phyloP scores from a whole-genome alignment of 2,113 vertebrate genomes.

The Nipponia nippon region DNA sequence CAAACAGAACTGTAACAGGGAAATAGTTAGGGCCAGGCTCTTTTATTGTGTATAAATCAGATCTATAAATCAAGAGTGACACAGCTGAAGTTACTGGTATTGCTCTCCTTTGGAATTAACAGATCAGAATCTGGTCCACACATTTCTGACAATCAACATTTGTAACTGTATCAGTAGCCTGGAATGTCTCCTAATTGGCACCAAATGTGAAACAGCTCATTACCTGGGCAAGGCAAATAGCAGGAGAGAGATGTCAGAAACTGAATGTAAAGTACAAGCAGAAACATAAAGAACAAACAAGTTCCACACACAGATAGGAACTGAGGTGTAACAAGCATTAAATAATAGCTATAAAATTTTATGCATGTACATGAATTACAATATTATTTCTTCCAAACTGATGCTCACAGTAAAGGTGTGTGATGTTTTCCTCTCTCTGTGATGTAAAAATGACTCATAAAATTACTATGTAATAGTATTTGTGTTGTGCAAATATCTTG shows the following conservation, averaged over 20 bases:
- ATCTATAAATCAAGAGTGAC: not conserved
- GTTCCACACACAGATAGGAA: not conserved
- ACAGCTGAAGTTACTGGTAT: not conserved
- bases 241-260: not conserved
- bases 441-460: not conserved
- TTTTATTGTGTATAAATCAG: not conserved
- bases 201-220: constrained; percentile 32
- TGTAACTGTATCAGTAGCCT: not conserved
- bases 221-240: constrained; percentile 1
- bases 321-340: not conserved
- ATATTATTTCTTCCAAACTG: not conserved
- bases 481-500: not conserved
- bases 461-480: not conserved
- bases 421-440: not conserved
- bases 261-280: not conserved
- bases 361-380: not conserved
- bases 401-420: not conserved
- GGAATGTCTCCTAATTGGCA: constrained; percentile 34
- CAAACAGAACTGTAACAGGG: not conserved
- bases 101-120: not conserved
- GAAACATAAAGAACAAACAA: not conserved
- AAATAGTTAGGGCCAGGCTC: not conserved
- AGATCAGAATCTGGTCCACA: not conserved
- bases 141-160: not conserved
- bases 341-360: constrained; percentile 7